These are phyloP conservation scores for Sipunculus nudus DNA, from an alignment of 2,888 invertebrate genomes.

Conservation along the genomic window DNA sequence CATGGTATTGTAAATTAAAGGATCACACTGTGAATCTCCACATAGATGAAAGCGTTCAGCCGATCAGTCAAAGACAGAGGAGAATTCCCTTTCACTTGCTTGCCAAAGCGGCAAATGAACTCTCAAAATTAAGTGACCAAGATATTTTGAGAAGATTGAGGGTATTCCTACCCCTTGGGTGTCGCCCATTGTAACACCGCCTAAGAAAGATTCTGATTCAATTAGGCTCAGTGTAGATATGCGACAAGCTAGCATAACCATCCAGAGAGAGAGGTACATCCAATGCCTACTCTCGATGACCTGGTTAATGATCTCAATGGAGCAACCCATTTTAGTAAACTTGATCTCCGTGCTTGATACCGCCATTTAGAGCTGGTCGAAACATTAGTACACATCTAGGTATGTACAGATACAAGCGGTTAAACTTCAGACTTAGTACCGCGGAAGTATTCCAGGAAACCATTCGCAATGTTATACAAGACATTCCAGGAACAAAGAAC, in stretches of 20 bases:
- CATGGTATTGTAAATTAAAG: too few species aligned
- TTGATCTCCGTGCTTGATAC: constrained; percentile 12
- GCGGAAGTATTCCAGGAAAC: constrained; percentile 24
- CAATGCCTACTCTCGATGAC: constrained; percentile 15
- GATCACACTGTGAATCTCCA: constrained; percentile 3
- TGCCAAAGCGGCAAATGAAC: neutral
- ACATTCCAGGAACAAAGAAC: constrained; percentile 13
- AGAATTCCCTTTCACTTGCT: neutral
- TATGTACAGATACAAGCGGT: constrained; percentile 23
- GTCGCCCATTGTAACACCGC: constrained; percentile 8
- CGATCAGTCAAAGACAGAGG: neutral
- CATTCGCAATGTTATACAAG: constrained; percentile 10
- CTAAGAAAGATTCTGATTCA: constrained; percentile 24
- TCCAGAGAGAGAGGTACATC: constrained; percentile 20
- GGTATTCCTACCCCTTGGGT: constrained; percentile 22
- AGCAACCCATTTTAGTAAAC: constrained; percentile 11
- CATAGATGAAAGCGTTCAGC: constrained; percentile 5
- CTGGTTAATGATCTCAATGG: constrained; percentile 19
- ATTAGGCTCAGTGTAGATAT: constrained; percentile 44
- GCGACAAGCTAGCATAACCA: constrained; percentile 39
- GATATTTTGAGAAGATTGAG: constrained; percentile 9
- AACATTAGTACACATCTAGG: constrained; percentile 32
- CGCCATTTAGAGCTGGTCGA: constrained; percentile 12
- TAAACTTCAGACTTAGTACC: constrained; percentile 22
- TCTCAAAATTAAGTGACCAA: too few species aligned